Conservation (phyloP, 92 coral and sea anemone species). For the Nematostella vectensis region DNA sequence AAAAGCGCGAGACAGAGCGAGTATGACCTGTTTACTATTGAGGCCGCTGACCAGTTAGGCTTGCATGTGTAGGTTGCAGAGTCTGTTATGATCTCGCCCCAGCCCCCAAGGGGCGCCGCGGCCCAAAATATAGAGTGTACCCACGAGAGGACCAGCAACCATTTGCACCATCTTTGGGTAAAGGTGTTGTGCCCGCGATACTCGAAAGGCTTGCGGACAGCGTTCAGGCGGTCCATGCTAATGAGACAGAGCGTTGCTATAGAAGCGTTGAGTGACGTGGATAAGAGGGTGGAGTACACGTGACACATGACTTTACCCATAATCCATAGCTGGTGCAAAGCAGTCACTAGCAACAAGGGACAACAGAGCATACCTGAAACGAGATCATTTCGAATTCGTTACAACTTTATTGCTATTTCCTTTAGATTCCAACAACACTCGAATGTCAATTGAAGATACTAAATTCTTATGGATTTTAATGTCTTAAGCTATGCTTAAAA, state of each 20-base stretch:
- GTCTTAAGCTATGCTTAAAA: too few species aligned
- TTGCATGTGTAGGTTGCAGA: slow-evolving; percentile 63
- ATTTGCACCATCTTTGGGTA: slow-evolving; percentile 46
- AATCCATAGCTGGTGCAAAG: slow-evolving; percentile 56
- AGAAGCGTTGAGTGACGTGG: slow-evolving; percentile 68
- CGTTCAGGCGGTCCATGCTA: slow-evolving; percentile 75
- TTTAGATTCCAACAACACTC: too few species aligned
- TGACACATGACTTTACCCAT: slow-evolving; percentile 50
- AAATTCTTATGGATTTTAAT: too few species aligned
- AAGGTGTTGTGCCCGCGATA: slow-evolving; percentile 60
- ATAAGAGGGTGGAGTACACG: slow-evolving; percentile 38
- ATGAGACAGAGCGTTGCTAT: slow-evolving; percentile 67
- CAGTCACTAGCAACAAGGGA: slow-evolving; percentile 52
- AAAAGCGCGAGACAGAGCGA: slow-evolving; percentile 63
- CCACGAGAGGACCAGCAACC: slow-evolving; percentile 38
- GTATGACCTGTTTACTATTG: slow-evolving; percentile 35
- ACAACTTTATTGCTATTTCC: too few species aligned
- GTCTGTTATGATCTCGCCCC: slow-evolving; percentile 76
- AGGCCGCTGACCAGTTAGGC: slow-evolving; percentile 76
- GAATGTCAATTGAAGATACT: too few species aligned
- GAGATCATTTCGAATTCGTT: background rate
- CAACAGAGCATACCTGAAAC: slow-evolving; percentile 54
- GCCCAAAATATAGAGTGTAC: slow-evolving; percentile 70
- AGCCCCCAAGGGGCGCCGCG: slow-evolving; percentile 62
- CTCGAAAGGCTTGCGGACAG: slow-evolving; percentile 62